Base-by-base conservation (phyloP, 2,113 vertebrate genomes). In the Colaptes auratus region DNA sequence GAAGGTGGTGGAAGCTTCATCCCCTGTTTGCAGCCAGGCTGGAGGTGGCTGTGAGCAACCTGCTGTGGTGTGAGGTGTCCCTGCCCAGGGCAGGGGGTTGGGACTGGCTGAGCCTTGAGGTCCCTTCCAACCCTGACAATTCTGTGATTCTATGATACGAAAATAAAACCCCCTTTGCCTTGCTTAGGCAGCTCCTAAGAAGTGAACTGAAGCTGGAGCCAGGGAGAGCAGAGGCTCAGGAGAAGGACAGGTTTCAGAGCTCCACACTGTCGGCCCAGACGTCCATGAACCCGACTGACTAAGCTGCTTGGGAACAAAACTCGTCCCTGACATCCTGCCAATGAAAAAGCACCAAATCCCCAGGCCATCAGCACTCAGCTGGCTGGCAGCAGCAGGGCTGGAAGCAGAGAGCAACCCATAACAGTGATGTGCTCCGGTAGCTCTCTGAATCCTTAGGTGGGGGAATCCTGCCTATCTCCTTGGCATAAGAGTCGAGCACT, bases 301-400 rank as follows among this genome's bases (percentile, higher is more conserved):
- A 86, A 95, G 92, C 92, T 84, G 80, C 92, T 78, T 35, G 83
- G 77, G 91, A 87, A 72, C 71, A 91, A n/a, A 88, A 74, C 74
- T 82, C 7, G 82, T 4, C 70, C 84, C 87, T 85, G 87, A 82
- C 71, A 60, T 52, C 73, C 92, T 93, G 92, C 91, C 91, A 88
- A 39, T 56, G 85, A 79, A 76, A 90, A 79, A 65, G 79, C 90
- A 36, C 10, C 8, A 93, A 91, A 88, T 56, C 80, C 82, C 70
- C 65, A 18, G 4, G 63, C 50, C 71, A 89, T 23, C 77, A 78
- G 63, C 1, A 0, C 23, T 73, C 86, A 59, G 56, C 58, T 64
- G 7, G 74, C 86, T 90, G 82, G 71, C 78, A 91, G 69, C 3
- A 0, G 59, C 70, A 85, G 82, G 44, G 70, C 78, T n/a, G 50